Conservation (phyloP, 2,113 vertebrate genomes). For the Rhinoderma darwinii region DNA sequence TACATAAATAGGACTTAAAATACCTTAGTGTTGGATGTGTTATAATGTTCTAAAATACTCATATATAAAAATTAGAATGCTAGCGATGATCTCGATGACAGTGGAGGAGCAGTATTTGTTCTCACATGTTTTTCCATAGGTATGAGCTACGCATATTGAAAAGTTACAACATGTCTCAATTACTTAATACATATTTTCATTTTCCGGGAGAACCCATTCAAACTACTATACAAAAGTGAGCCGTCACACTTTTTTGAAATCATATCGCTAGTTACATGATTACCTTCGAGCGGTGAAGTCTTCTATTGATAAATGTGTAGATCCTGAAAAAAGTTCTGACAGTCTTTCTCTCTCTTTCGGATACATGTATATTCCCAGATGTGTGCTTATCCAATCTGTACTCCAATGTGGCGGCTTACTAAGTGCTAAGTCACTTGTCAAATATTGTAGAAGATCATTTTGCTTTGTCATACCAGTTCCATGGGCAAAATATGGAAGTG, state of each 20-base stretch:
- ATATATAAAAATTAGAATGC: too few species aligned
- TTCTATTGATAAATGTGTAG: neutral
- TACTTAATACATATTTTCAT: neutral
- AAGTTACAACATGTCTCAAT: neutral
- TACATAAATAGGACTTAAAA: neutral
- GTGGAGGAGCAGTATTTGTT: neutral
- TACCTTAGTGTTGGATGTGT: too few species aligned
- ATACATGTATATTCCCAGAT: neutral
- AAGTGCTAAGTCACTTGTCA: slow-evolving; percentile 11
- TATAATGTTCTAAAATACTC: too few species aligned
- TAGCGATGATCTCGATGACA: too few species aligned
- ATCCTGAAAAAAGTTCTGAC: neutral
- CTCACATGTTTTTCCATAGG: neutral
- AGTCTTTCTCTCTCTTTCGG: neutral
- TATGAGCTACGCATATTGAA: neutral
- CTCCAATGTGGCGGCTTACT: neutral
- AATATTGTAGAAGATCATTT: neutral
- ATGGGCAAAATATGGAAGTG: neutral
- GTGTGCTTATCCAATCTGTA: neutral
- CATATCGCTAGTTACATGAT: neutral
- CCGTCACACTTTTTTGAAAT: neutral
- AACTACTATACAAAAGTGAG: neutral
- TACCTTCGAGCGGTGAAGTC: slow-evolving; percentile 11
- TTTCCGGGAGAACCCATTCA: neutral
- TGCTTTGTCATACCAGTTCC: slow-evolving; percentile 33